A percentile compares a stretch with the other conserved stretches of the same genome.
Evolutionary conservation across 2,888 invertebrate species (phyloP).

Genomic region (Subacronicta megacephala): DNA sequence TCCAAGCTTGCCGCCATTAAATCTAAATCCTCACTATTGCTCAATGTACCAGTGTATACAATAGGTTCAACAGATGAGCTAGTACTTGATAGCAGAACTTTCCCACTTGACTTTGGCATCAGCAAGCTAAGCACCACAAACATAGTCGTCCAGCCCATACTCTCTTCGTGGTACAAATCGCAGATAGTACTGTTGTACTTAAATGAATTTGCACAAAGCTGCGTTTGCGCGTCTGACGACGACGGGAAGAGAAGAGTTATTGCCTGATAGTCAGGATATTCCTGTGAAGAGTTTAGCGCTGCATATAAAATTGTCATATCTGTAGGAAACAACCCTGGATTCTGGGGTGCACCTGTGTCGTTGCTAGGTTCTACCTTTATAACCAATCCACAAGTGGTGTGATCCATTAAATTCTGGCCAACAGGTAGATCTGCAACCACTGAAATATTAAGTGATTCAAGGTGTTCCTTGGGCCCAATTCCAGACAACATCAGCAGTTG

Average conservation of each 20-base stretch:
- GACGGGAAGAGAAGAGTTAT: conserved; percentile 52
- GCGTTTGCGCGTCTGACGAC: conserved; percentile 41
- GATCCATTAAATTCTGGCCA: conserved; percentile 51
- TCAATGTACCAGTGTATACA: conserved; percentile 27
- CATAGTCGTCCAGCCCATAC: conserved; percentile 23
- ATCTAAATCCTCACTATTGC: conserved; percentile 52
- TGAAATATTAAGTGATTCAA: conserved; percentile 54
- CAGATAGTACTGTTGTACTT: conserved; percentile 59
- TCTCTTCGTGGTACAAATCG: conserved; percentile 47
- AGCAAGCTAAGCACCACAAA: conserved; percentile 30
- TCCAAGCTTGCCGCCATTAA: conserved; percentile 48
- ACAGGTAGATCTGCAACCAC: conserved; percentile 50
- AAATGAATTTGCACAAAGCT: conserved; percentile 55
- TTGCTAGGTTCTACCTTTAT: conserved; percentile 18
- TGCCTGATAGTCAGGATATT: conserved; percentile 58
- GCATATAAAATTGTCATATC: conserved; percentile 41
- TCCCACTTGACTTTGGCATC: conserved; percentile 54
- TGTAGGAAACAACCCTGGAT: conserved; percentile 43
- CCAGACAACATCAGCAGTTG: conserved; percentile 69
- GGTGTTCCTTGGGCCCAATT: conserved; percentile 61
- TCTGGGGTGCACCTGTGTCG: not conserved
- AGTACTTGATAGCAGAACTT: conserved; percentile 36
- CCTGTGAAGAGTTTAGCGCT: conserved; percentile 45
- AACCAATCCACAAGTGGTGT: conserved; percentile 1
- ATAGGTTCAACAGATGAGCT: conserved; percentile 40